Evolutionary conservation across 2,888 invertebrate genomes (phyloP), one percentile per base, ranked within the genome.

Genomic region (Drosophila rellima): DNA sequence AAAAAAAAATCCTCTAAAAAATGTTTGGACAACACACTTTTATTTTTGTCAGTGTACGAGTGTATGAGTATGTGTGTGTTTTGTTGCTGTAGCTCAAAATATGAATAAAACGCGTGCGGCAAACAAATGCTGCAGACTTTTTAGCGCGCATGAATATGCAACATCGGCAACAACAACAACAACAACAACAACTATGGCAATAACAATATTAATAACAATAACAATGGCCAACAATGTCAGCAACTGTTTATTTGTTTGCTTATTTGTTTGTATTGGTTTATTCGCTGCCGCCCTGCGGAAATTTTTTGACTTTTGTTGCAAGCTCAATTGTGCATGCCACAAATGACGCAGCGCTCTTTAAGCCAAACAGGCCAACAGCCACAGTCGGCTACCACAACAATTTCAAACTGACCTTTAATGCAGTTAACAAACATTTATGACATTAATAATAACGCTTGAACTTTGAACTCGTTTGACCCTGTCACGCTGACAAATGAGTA

Each of bases 71-170:
- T 15, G 5, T 18, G 11, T 18, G 11, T 44, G 17, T 20, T 8
- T 20, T 18, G 33, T 33, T 50, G 35, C 17, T 48, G 33, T 33
- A 13, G 17, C 3, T 11, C 18, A 48, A 57, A 57, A 70, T 70
- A 63, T 57, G 48, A 64, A 64, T 45, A 52, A 52, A 31, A 59
- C 33, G 64, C 71, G 52, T 48, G 62, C 23, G 26, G 35, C 44
- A 61, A 40, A 59, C 61, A 67, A 63, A 63, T 73, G 80, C 42
- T 70, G 78, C 73, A 73, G 51, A 52, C 69, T 76, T 82, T 73
- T 80, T 45, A 48, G 66, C 54, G 50, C 39, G 8, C 56, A 71
- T 74, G 68, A 71, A 74, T 78, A 82, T 82, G 75, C 79, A 70
- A 50, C 64, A 60, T 13, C 29, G 18, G 13, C 20, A 62, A 26